phyloP scores from a whole-genome alignment of 2,113 vertebrate species.

The Pygoscelis antarcticus region DNA sequence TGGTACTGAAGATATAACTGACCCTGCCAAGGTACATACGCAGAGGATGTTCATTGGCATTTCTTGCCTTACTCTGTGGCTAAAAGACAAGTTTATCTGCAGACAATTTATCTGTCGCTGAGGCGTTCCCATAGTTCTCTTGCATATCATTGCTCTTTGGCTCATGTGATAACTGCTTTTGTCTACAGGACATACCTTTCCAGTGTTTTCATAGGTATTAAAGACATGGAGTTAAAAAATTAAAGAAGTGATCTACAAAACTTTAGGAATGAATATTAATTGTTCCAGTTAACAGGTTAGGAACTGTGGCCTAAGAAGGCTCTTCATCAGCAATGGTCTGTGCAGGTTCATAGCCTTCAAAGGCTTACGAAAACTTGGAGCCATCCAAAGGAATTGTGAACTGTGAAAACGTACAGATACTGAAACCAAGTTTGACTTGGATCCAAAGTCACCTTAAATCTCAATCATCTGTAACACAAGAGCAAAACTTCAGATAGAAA shows the following conservation, averaged over 20 bases:
- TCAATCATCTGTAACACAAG: not conserved
- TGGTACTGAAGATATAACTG: conserved; percentile 90
- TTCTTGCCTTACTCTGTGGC: not conserved
- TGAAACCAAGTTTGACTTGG: not conserved
- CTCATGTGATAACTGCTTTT: rapidly evolving
- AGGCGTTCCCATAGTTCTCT: not conserved
- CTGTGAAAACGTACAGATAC: rapidly evolving
- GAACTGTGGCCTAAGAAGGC: not conserved
- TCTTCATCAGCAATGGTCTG: not conserved
- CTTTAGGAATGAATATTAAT: not conserved
- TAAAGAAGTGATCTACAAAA: rapidly evolving
- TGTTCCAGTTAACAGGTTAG: not conserved
- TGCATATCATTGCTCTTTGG: rapidly evolving
- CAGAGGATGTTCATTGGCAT: rapidly evolving
- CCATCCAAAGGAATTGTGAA: not conserved
- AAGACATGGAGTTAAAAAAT: not conserved
- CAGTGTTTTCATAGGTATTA: not conserved
- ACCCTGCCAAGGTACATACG: conserved; percentile 87
- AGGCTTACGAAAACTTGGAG: not conserved
- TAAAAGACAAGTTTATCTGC: not conserved
- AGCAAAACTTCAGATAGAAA: not conserved
- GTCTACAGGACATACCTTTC: not conserved
- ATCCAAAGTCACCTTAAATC: not conserved
- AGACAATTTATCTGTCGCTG: not conserved
- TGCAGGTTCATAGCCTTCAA: not conserved